Evolutionary conservation across 2,797 vertebrate species (phyloP).

Genomic region (Pseudocheirus occidentalis): DNA sequence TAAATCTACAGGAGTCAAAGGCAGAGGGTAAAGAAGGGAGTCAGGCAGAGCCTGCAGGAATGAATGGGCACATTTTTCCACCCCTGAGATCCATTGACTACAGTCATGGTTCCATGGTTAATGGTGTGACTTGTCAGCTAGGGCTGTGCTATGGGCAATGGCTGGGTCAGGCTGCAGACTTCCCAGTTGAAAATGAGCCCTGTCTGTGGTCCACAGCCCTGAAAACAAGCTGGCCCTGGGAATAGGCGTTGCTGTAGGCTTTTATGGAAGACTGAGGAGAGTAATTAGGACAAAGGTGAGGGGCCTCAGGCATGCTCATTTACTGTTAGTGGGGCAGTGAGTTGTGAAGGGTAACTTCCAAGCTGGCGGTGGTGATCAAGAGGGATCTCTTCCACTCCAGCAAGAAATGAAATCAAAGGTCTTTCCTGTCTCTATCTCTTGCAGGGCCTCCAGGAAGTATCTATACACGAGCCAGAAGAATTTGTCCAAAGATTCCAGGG

Average conservation of each 20-base stretch:
- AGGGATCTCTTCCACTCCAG: conserved; percentile 59
- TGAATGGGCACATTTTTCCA: background rate
- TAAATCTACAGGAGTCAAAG: background rate
- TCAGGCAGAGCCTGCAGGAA: background rate
- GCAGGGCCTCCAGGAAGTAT: rapidly evolving
- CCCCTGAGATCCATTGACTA: background rate
- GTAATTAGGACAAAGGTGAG: conserved; percentile 82
- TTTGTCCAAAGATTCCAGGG: rapidly evolving
- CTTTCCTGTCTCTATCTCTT: conserved; percentile 1
- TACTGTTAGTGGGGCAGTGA: conserved; percentile 86
- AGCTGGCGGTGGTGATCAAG: conserved; percentile 82
- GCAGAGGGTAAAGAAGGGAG: background rate
- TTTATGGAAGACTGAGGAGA: conserved; percentile 71
- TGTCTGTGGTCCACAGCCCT: conserved; percentile 44
- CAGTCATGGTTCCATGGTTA: background rate
- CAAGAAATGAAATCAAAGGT: conserved; percentile 46
- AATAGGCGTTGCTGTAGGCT: conserved; percentile 64
- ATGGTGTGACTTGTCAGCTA: background rate
- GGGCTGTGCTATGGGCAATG: background rate
- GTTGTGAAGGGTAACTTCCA: conserved; percentile 89
- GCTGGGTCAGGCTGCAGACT: background rate
- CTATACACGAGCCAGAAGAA: rapidly evolving
- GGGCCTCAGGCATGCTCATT: conserved; percentile 82
- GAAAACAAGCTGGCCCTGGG: conserved; percentile 70
- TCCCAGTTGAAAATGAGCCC: background rate